phyloP scores from a whole-genome alignment of 2,888 invertebrate genomes.

The Hofmannophila pseudospretella region DNA sequence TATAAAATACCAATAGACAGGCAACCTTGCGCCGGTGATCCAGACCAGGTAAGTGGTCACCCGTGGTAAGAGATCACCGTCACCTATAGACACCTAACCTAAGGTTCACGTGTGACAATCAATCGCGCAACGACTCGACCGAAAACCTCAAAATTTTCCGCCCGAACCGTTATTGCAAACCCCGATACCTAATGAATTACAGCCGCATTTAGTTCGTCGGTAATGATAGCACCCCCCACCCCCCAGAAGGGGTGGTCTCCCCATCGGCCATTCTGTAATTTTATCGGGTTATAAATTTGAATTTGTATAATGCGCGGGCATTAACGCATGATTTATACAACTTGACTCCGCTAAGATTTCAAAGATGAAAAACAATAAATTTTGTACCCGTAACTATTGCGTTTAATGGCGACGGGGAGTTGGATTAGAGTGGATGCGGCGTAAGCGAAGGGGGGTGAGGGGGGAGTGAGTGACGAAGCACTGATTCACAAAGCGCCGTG shows the following conservation, averaged over 20 bases:
- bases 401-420: conserved; percentile 53
- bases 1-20: too few relatives aligned
- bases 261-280: conserved; percentile 71
- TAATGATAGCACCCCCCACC: conserved; percentile 38
- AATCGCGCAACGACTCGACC: too few relatives aligned
- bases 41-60: too few relatives aligned
- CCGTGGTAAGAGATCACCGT: too few relatives aligned
- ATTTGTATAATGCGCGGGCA: conserved; percentile 76
- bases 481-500: too few relatives aligned
- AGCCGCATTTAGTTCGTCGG: conserved; percentile 56
- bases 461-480: too few relatives aligned
- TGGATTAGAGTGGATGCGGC: conserved; percentile 35
- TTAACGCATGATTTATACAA: conserved; percentile 77
- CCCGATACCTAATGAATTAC: conserved; percentile 60
- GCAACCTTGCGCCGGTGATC: too few relatives aligned
- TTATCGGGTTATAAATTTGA: conserved; percentile 79
- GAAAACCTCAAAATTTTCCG: conserved; percentile 1
- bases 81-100: too few relatives aligned
- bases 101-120: too few relatives aligned
- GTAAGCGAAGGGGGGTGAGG: too few relatives aligned
- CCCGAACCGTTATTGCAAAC: conserved; percentile 24
- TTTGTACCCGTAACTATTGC: conserved; percentile 72
- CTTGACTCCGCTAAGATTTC: conserved; percentile 77
- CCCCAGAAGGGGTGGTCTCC: conserved; percentile 36
- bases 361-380: conserved; percentile 79